Evolutionary conservation across 2,797 vertebrate species (phyloP), one percentile per base, ranked within the genome.

Genomic region (Cynodonichthys magdalenae): DNA sequence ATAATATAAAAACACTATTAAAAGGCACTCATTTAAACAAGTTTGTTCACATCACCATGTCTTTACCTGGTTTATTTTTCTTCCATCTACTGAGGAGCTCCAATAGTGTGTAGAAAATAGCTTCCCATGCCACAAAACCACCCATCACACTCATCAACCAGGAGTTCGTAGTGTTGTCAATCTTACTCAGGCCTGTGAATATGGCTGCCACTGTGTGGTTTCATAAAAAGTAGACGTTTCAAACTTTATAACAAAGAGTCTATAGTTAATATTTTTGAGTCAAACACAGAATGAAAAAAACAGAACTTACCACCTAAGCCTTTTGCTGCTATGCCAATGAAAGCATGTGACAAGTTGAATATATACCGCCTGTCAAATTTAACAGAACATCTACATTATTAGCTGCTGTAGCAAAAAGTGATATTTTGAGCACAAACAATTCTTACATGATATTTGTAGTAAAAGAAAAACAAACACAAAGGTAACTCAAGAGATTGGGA

Each of bases 91-190:
- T 39, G 42, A 80, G 57, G 15, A 77, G 6, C 15, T 90, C 89
- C 47, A 93, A 63, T 5, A 90, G 42, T 17, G 91, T 47, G 54
- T 58, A 88, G 6, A 86, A 77, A 14, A 93, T 7, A 10, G 20
- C 58, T 41, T 94, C 93, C 94, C 93, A 95, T 59, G 74, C 90
- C 29, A 92, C 58, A 59, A 90, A 93, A 3, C 87, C 94, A 1
- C 93, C 92, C 94, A 94, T 92, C 8, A 93, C 91, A 59, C 92
- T 92, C 20, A 80, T 15, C 73, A 93, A 59, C 94, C 93, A 94
- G 1, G 42, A 55, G 59, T 71, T 71, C 0, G 3, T 0, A 8
- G 82, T 63, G 15, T 18, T 59, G 55, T 91, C 92, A 57, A 94
- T 63, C 42, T 86, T 17, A 8, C 55, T 14, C 50, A 94, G 71